phyloP scores from a whole-genome alignment of 2,797 vertebrate species.

The Characodon lateralis region DNA sequence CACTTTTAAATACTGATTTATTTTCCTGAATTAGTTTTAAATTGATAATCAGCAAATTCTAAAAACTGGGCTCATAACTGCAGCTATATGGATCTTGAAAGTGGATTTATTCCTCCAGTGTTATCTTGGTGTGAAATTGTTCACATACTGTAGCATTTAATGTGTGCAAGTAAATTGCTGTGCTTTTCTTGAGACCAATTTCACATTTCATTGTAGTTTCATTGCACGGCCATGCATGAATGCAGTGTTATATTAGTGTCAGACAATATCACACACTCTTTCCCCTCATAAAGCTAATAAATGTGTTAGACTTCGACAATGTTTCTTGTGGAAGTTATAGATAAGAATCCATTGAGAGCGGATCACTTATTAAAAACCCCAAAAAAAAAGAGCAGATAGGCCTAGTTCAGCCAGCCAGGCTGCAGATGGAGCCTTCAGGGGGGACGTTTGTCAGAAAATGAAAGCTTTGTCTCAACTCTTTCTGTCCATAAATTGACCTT shows the following conservation, averaged over 20 bases:
- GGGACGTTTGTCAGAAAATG: constrained; percentile 57
- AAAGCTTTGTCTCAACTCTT: constrained; percentile 54
- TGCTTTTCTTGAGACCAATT: constrained; percentile 34
- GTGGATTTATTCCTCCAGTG: neutral
- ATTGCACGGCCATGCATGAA: constrained; percentile 32
- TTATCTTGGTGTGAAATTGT: constrained; percentile 6
- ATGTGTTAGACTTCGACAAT: constrained; percentile 35
- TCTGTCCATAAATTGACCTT: constrained; percentile 45
- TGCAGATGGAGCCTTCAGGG: constrained; percentile 33
- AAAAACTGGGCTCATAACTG: neutral
- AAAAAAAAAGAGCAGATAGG: constrained; percentile 36
- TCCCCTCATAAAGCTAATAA: constrained; percentile 53
- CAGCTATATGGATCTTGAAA: neutral
- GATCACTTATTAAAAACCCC: constrained; percentile 64
- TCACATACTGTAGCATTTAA: constrained; percentile 8
- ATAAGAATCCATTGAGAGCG: constrained; percentile 51
- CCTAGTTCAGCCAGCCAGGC: constrained; percentile 39
- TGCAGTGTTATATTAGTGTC: constrained; percentile 49
- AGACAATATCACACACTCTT: constrained; percentile 34
- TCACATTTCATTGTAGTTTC: constrained; percentile 34
- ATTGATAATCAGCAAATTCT: neutral
- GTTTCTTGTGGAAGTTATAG: constrained; percentile 49
- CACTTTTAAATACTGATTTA: neutral
- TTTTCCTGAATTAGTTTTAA: constrained; percentile 3
- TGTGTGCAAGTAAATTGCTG: constrained; percentile 30